Evolutionary conservation across 2,113 vertebrate species (phyloP), one percentile per base, ranked within the genome.

Genomic region (Corythornis madagascariensis): DNA sequence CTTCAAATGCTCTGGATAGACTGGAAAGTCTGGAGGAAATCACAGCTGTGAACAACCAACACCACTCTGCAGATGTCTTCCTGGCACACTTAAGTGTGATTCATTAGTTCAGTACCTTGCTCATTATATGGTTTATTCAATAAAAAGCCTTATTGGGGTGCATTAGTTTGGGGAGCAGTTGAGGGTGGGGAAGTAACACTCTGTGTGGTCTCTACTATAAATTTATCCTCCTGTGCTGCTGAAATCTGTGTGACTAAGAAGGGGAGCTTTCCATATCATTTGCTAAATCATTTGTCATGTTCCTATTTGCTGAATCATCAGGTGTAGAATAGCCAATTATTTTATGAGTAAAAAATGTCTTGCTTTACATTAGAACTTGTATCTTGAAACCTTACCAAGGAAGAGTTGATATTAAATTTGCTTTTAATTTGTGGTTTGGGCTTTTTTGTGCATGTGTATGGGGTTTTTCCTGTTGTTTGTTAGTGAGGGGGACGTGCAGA

Each of bases 141-240:
- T 48, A 35, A 42, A 69, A 69, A 38, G 8, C 18, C 21, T 33
- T 11, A 22, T 48, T 18, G 50, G 7, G 29, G 20, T 70, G 4
- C 21, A 25, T 61, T 48, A 31, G 5, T 53, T 61, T 26, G 24
- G 18, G 7, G 14, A 10, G 24, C 6, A 4, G 3, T 35, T 52
- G 11, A 3, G 12, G 25, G 17, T 15, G 1, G 0, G 25, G 40
- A 22, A 7, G 3, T 26, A 40, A 22, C 43, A 45, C 25, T 64
- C 28, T 38, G 0, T 55, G 10, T 78, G 65, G 3, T 59, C 33
- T 66, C 52, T 65, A 4, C 12, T 76, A 22, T n/a, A 65, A 71
- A 72, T 90, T 56, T 13, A n/a, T 80, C 16, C 3, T 24, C 26
- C 4, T 72, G 65, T 66, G 29, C 43, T 93, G 60, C 66, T 55